Conservation (phyloP, 2,888 invertebrate genomes). For the Oligia strigilis region DNA sequence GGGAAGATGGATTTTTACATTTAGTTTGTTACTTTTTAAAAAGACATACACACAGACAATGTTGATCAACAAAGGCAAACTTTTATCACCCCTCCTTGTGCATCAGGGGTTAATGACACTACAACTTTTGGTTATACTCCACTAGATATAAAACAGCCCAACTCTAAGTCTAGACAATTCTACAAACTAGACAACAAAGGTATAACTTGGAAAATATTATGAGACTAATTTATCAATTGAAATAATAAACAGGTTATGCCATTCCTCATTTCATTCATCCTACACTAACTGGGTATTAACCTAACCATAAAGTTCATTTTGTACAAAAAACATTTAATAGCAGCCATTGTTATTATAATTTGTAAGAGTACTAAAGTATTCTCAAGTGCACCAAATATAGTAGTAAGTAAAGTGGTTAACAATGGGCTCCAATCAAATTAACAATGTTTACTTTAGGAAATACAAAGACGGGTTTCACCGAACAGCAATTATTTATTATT, state of each 20-base stretch:
- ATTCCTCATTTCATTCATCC: conserved; percentile 8
- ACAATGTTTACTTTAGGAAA: conserved; percentile 21
- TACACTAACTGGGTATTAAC: not conserved
- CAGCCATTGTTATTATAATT: conserved; percentile 17
- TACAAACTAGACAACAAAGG: conserved; percentile 23
- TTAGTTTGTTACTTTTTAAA: not conserved
- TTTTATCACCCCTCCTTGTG: not conserved
- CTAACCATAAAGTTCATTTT: not conserved
- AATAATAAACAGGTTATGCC: not conserved
- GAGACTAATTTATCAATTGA: conserved; percentile 17
- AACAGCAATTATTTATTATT: not conserved
- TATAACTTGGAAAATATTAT: not conserved
- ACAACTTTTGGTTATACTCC: not conserved
- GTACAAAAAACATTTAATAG: not conserved
- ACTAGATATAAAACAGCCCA: not conserved
- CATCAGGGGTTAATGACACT: not conserved
- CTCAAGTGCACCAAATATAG: not conserved
- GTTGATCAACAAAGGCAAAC: not conserved
- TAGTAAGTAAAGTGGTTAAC: conserved; percentile 8
- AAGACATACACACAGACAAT: not conserved
- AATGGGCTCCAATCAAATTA: conserved; percentile 1
- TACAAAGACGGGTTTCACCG: conserved; percentile 7
- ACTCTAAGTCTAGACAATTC: not conserved
- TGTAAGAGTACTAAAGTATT: conserved; percentile 11
- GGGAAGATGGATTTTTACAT: not conserved